Base-by-base conservation (phyloP, 2,888 invertebrate genomes). In the Aradus depressus region DNA sequence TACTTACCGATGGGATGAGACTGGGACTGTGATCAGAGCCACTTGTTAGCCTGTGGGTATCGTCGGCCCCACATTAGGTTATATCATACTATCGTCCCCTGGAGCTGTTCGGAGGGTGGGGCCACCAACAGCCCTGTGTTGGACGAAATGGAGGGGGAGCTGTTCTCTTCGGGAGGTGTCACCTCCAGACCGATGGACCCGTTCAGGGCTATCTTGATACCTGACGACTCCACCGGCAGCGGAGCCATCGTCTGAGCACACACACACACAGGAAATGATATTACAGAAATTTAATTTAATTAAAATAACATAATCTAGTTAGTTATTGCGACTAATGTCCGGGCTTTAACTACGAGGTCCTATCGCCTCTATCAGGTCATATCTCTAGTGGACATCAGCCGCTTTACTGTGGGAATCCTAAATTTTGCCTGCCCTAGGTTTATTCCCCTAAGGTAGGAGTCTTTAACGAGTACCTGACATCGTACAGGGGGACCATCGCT, bases 31-130 rank as follows among this genome's bases (percentile, higher is more conserved):
- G 58, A 54, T 76, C 77, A 81, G 66, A 76, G 76, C 79, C 81
- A 79, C 68, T 77, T 80, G 66, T 80, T 84, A 67, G 81, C 79
- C 70, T 84, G 81, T 74, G 84, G 80, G 70, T 82, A 75, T 74
- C 86, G 79, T 71, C 85, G 84, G 77, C 87, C 85, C 86, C 87
- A 86, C 86, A 87, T 86, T 58, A 86, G 82, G 79, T 87, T 81
- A 77, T 88, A 88, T 89, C 87, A 90, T 86, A 90, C 89, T 71
- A 90, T 87, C 66, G 89, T 90, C 61, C 89, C 89, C 70, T 88
- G 88, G 5, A 50, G 50, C 35, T 55, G 50, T 49, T 52, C 54
- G 4, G 55, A 38, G 3, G 58, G 53, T 0, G 60, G 61, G 10
- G 59, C 54, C 16, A 60, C 61, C 22, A 64, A 54, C 26, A 61